Base-by-base conservation (phyloP, 1,140 invertebrate species). In the Myzus persicae region DNA sequence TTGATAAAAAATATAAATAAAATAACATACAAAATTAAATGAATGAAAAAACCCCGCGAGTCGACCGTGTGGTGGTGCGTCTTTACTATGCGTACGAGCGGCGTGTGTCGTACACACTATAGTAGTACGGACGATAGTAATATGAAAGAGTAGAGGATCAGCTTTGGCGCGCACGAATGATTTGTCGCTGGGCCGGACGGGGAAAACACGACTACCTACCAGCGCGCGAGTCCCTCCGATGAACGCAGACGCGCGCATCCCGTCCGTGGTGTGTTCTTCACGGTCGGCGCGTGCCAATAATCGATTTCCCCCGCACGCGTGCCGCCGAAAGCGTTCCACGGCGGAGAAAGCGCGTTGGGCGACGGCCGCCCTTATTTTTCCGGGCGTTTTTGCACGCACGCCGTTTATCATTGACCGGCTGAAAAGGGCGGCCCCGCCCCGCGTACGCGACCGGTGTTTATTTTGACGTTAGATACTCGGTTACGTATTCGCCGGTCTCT, bases 351-450 rank as follows among this genome's bases (percentile, higher is more conserved):
- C 38, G 38, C 76, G 81, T 51, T 81, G n/a, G 46, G 14, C 18
- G 46, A 38, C 90, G 54, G 40, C 67, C 90, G 91, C 76, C 46
- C 67, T 82, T 93, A 51, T 85, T 93, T 90, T 93, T 84, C 81
- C 46, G 67, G 42, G 91, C 91, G 91, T 93, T 93, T 85, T 93
- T n/a, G 91, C 91, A 93, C 89, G 54, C 91, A 93, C 76, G 81
- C 46, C 36, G 46, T 85, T 92, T 92, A 48, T 54, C 90, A 92
- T 93, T 82, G 91, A 84, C 81, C 46, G 81, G 67, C 24, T 8
- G 6, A 40, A 82, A 38, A 84, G 81, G 44, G 48, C 91, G 51
- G 51, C 48, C 91, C 76, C 91, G 67, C 76, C 91, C 76, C 22
- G n/a, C 20, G 20, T 51, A 31, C 14, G 46, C 4, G n/a, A 38